Percentiles rank a stretch among this genome's conserved stretches.
Conservation (phyloP, 2,113 vertebrate species). For the Nettapus auritus region DNA sequence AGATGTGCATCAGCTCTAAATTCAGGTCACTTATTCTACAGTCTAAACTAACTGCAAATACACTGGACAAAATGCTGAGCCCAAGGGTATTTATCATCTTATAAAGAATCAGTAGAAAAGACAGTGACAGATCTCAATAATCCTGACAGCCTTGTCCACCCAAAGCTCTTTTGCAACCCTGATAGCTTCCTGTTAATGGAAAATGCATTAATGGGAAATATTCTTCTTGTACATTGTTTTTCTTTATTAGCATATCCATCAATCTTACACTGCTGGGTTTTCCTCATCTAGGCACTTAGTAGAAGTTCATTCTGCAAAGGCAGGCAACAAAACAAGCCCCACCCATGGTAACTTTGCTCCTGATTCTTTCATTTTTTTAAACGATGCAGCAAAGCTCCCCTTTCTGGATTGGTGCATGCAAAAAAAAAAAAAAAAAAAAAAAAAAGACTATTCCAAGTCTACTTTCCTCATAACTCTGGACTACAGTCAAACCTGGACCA, state of each 20-base stretch:
- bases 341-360: not conserved
- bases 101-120: not conserved
- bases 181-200: not conserved
- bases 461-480: not conserved
- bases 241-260: constrained; percentile 25
- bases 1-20: not conserved
- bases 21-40: not conserved
- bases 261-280: constrained; percentile 21
- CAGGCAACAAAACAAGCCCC: constrained; percentile 3
- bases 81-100: not conserved
- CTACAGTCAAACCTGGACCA: not conserved
- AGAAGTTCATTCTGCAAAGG: constrained; percentile 5
- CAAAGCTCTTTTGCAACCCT: not conserved
- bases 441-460: not conserved
- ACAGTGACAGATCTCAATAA: not conserved
- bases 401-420: not conserved
- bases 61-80: not conserved
- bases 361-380: constrained; percentile 11
- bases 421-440: too few relatives aligned
- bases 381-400: not conserved
- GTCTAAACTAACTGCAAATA: not conserved
- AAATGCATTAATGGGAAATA: not conserved
- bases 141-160: not conserved
- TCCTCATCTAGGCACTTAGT: constrained; percentile 23
- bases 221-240: not conserved